Percentiles rank a stretch among this genome's conserved stretches.
Evolutionary conservation across 1,140 invertebrate species (phyloP).

Genomic region (Tetragnatha versicolor): DNA sequence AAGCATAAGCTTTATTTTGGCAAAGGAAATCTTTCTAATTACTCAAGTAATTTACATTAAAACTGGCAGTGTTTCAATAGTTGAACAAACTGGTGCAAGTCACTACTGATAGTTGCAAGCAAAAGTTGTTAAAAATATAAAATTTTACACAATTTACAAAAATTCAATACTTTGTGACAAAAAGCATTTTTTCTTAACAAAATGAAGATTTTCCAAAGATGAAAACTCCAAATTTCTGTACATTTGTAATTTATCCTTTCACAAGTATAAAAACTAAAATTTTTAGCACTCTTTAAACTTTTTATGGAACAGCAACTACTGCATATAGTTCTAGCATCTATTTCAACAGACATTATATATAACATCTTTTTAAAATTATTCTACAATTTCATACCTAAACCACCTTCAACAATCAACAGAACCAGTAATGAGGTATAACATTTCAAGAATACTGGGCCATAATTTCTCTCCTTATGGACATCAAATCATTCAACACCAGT

Average conservation of each 20-base stretch:
- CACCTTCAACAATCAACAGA: conserved; percentile 13
- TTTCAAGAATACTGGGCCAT: background rate
- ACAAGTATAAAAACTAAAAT: conserved; percentile 42
- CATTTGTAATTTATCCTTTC: conserved; percentile 11
- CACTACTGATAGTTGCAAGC: conserved; percentile 17
- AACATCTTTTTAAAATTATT: conserved; percentile 42
- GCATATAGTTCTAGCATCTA: conserved; percentile 48
- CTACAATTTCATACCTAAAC: conserved; percentile 9
- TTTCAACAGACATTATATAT: conserved; percentile 38
- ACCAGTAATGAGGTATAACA: conserved; percentile 18
- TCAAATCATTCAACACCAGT: background rate
- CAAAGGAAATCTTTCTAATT: conserved; percentile 30
- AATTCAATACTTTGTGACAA: conserved; percentile 24
- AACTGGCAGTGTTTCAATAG: conserved; percentile 48
- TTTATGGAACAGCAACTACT: conserved; percentile 38
- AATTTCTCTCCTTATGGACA: background rate
- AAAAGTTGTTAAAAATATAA: conserved; percentile 33
- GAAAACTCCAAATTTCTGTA: conserved; percentile 32
- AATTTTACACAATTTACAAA: conserved; percentile 30
- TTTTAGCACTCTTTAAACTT: conserved; percentile 21
- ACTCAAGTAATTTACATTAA: conserved; percentile 39
- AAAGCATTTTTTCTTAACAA: conserved; percentile 12
- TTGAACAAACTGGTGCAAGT: conserved; percentile 34
- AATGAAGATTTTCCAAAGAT: conserved; percentile 19
- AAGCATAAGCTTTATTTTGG: conserved; percentile 52